phyloP scores from a whole-genome alignment of 2,888 invertebrate species.

The Andrena haemorrhoa region DNA sequence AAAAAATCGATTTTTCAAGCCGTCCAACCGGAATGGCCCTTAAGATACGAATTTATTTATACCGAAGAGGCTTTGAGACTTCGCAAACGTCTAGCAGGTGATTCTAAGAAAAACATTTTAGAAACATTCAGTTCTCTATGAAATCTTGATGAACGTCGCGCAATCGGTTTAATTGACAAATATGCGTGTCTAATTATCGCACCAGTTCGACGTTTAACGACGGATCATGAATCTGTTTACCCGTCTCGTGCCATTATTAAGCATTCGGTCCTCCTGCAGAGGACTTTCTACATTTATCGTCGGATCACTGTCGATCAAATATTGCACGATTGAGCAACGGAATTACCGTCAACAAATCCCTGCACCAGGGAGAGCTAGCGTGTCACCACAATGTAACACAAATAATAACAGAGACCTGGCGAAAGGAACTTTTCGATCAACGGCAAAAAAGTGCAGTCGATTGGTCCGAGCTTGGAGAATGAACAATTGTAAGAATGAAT shows the following conservation, averaged over 20 bases:
- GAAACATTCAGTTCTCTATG: no score
- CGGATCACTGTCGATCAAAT: neutral
- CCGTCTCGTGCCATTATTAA: neutral
- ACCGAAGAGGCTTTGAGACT: no score
- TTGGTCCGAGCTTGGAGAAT: no score
- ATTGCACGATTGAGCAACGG: slow-evolving; percentile 3
- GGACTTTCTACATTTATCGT: neutral
- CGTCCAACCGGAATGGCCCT: no score
- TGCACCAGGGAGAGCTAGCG: neutral
- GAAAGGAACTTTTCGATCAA: no score
- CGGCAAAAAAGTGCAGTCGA: no score
- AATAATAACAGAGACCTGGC: neutral
- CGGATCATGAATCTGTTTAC: neutral
- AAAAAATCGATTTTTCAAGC: no score
- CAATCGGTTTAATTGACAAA: neutral
- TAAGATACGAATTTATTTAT: no score
- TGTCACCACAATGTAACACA: neutral
- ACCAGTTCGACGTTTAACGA: neutral
- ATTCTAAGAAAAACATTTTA: no score
- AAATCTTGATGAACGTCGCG: no score
- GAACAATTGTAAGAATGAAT: no score
- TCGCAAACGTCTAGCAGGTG: no score
- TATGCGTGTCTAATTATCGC: neutral
- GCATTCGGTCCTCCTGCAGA: neutral
- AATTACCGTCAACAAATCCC: neutral